A percentile compares a stretch with the other conserved stretches of the same genome.
Evolutionary conservation across 2,797 vertebrate species (phyloP).

Genomic region (Geotrypetes seraphini): DNA sequence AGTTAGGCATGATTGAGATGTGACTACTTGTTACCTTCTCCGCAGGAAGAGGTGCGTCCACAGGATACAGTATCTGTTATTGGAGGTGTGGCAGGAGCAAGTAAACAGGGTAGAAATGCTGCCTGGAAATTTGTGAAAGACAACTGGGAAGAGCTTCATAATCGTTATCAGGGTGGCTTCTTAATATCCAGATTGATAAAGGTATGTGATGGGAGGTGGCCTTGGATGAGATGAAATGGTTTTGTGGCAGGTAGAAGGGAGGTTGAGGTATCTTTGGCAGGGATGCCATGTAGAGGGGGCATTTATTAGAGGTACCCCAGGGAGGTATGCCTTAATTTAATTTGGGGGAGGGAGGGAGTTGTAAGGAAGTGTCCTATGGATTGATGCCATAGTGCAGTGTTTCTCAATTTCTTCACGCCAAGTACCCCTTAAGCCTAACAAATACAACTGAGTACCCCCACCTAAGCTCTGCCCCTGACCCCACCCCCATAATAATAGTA

Average conservation of each 20-base stretch:
- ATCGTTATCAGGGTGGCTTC: conserved; percentile 93
- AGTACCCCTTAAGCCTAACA: too few species aligned
- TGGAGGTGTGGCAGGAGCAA: conserved; percentile 89
- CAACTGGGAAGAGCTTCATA: conserved; percentile 95
- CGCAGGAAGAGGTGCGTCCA: conserved; percentile 93
- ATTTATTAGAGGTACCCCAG: too few species aligned
- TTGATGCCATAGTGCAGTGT: too few species aligned
- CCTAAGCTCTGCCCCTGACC: too few species aligned
- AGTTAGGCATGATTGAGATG: neutral
- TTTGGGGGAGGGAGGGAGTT: too few species aligned
- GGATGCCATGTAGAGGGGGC: too few species aligned
- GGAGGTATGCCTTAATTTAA: too few species aligned
- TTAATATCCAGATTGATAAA: conserved; percentile 96
- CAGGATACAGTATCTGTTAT: conserved; percentile 96
- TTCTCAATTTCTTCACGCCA: too few species aligned
- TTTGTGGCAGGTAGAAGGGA: accelerated
- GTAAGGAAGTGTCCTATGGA: too few species aligned
- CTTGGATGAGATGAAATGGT: accelerated
- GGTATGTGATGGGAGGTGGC: conserved; percentile 43
- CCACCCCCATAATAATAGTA: too few species aligned
- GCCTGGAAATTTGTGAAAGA: conserved; percentile 94
- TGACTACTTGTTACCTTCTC: accelerated
- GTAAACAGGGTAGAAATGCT: conserved; percentile 87
- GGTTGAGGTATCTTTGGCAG: too few species aligned
- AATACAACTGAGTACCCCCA: too few species aligned